Base-by-base conservation (phyloP, 2,888 invertebrate genomes). In the Sympetrum striolatum region DNA sequence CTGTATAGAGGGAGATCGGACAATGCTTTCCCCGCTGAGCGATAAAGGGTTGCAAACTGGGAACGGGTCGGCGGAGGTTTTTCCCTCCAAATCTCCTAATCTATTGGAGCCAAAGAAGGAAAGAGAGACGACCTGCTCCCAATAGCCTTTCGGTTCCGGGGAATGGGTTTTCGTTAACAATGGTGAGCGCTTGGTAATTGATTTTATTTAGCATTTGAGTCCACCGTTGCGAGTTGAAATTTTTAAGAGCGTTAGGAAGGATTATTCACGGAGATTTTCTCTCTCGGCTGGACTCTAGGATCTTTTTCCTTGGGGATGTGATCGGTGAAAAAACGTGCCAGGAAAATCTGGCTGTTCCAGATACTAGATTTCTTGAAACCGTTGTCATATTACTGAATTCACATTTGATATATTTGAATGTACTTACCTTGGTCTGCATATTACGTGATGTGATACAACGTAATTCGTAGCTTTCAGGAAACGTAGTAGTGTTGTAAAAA, bases 241-340 rank as follows among this genome's bases (percentile, higher is more conserved):
- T 58, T 60, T 37, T n/a, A 86, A 60, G 86, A 37, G 58, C n/a
- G 58, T 86, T 60, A 35, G 35, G 35, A 31, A 64, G 86, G 60
- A 58, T 86, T 86, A 37, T 60, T 86, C 37, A 64, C 37, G 86
- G 39, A 60, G 86, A 60, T 86, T 86, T 64, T 60, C 86, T 60
- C 37, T 37, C n/a, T 37, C 86, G 35, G 64, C 73, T 31, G 73
- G 73, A 73, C 73, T 14, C 14, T 73, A 2, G 31, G 6, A 0
- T 31, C 73, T 25, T 31, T 73, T 14, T 25, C 25, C 3, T 31
- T 31, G 15, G 73, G 12, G 12, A 73, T 3, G 2, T 31, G 73
- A 31, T 31, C 73, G 73, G 12, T 25, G 73, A 12, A 73, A 73
- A 22, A 25, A 31, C 22, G 73, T 12, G 25, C 3, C 2, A 73